Evolutionary conservation across 2,888 invertebrate species (phyloP).

Genomic region (Dascillus cervinus): DNA sequence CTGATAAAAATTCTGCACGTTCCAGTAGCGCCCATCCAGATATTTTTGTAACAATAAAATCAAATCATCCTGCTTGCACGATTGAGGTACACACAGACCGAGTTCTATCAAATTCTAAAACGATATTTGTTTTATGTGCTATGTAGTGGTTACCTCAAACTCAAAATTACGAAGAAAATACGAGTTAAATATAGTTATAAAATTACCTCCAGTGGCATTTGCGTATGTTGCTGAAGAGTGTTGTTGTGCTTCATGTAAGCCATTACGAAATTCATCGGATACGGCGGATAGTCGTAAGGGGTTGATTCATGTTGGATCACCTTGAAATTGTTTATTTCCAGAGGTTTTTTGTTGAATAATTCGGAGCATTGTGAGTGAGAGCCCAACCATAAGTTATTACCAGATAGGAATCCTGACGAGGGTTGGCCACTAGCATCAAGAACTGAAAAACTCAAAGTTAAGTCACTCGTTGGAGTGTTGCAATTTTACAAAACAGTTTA

Average conservation of each 20-base stretch:
- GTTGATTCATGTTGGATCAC: constrained; percentile 28
- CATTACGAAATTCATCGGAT: constrained; percentile 34
- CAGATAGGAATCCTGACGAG: constrained; percentile 48
- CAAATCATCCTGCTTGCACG: constrained; percentile 35
- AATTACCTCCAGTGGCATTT: constrained; percentile 38
- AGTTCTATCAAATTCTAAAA: constrained; percentile 39
- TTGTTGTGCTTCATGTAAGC: constrained; percentile 41
- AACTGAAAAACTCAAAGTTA: constrained; percentile 41
- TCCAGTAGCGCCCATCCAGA: constrained; percentile 31
- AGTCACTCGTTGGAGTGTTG: too few species aligned
- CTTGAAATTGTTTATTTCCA: constrained; percentile 27
- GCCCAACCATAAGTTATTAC: constrained; percentile 55
- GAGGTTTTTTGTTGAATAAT: constrained; percentile 27
- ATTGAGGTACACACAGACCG: constrained; percentile 42
- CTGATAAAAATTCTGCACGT: constrained; percentile 35
- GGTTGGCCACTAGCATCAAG: constrained; percentile 52
- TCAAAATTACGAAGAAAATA: neutral
- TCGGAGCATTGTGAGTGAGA: constrained; percentile 46
- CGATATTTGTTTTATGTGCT: too few species aligned
- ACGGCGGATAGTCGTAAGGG: constrained; percentile 39
- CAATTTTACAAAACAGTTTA: too few species aligned
- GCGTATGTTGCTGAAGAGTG: constrained; percentile 39
- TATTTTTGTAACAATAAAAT: constrained; percentile 28
- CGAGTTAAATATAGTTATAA: constrained; percentile 1
- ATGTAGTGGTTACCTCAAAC: neutral